Base-by-base conservation (phyloP, 2,797 vertebrate species). In the Gymnoscopelus braueri region DNA sequence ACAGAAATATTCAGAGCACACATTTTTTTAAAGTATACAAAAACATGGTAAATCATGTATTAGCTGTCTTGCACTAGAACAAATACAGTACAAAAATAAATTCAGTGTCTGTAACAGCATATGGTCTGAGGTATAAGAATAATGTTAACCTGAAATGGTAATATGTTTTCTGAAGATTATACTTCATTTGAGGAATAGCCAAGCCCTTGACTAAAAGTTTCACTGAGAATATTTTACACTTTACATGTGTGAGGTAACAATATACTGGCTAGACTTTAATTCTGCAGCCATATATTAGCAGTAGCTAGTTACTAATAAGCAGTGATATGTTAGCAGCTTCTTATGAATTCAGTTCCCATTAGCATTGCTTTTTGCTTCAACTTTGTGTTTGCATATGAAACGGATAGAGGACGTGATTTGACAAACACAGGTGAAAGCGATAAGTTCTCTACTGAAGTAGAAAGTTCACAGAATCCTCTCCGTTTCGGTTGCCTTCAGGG, bases 11-110 rank as follows among this genome's bases (percentile, higher is more conserved):
- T 44, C 39, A 6, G 76, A 81, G 58, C 74, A 77, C 51, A 63
- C n/a, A 32, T 61, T 14, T n/a, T n/a, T n/a, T n/a, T 19, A 19
- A 29, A 29, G 3, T 29, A 29, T 29, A 29, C 26, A 29, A 75
- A 79, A 63, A 79, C 24, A 69, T 72, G 11, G 11, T 69, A 50
- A 68, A 65, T 54, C 67, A 50, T 62, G 13, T 55, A 10, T 39
- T 24, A 53, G 51, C 48, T 4, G 15, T 77, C 8, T 65, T 59
- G 69, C 3, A 11, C 3, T 47, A 60, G 19, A 73, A 65, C 65
- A 61, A 61, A 65, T 60, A 48, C 39, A 44, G 19, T 19, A 19
- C 19, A 44, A 44, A 44, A 44, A 44, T 44, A 44, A 3, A 44
- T 10, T 44, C 39, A 9, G 39, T 44, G 39, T 44, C 26, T 44